Conservation (phyloP, 2,113 vertebrate genomes). For the Coregonus clupeaformis region DNA sequence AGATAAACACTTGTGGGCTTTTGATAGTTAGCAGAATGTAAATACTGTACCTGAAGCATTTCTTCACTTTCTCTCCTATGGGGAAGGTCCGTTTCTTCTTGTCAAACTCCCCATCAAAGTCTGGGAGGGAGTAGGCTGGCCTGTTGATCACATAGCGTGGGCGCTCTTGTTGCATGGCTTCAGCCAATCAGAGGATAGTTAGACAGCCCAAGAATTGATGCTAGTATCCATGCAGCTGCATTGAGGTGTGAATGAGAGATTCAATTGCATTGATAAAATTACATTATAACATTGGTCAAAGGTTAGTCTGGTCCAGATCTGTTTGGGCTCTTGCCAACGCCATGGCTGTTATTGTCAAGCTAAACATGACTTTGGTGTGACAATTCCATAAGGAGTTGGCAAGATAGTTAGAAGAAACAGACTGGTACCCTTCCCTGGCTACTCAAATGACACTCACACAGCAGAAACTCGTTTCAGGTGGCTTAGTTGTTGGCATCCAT, state of each 20-base stretch:
- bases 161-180: conserved; percentile 54
- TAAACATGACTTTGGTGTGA: no score
- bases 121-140: conserved; percentile 76
- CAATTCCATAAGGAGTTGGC: no score
- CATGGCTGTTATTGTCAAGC: no score
- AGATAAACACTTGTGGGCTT: no score
- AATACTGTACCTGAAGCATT: conserved; percentile 81
- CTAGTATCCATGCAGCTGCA: conserved; percentile 8
- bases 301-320: background rate
- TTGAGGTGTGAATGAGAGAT: background rate
- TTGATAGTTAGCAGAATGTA: background rate
- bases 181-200: background rate
- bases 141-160: conserved; percentile 84
- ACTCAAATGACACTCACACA: no score
- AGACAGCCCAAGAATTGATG: background rate
- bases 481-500: background rate
- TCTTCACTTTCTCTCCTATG: conserved; percentile 79
- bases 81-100: conserved; percentile 85
- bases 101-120: conserved; percentile 87
- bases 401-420: no score
- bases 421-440: no score
- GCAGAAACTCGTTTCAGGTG: no score
- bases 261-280: no score
- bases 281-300: background rate
- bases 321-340: no score